Percentiles rank a stretch among this genome's conserved stretches.
Conservation (phyloP, 2,113 vertebrate species). For the Noturus placidus region DNA sequence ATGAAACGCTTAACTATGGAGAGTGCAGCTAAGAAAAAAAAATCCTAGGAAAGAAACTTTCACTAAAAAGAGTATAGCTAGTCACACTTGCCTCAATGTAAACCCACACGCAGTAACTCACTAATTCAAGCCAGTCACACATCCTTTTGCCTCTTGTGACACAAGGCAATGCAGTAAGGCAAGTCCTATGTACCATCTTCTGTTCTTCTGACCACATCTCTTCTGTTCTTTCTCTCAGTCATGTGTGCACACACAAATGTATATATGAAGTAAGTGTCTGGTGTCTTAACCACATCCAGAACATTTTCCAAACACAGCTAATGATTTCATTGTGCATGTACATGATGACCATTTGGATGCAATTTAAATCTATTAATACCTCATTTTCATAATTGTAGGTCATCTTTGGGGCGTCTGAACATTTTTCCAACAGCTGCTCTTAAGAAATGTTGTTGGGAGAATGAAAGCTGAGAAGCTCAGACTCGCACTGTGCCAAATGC, state of each 20-base stretch:
- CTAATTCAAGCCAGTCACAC: not conserved
- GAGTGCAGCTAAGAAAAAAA: not conserved
- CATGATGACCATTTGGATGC: slow-evolving; percentile 72
- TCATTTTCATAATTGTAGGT: slow-evolving; percentile 74
- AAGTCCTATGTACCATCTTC: slow-evolving; percentile 11
- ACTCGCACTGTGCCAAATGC: slow-evolving; percentile 52
- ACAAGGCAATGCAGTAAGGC: not conserved
- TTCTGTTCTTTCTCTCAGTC: not conserved
- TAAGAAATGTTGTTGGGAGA: slow-evolving; percentile 57
- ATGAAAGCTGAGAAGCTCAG: slow-evolving; percentile 62
- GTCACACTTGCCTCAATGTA: not conserved
- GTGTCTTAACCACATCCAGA: slow-evolving; percentile 69
- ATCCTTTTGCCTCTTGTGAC: not conserved
- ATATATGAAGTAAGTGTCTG: slow-evolving; percentile 52
- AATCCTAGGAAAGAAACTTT: not conserved
- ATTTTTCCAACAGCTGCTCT: slow-evolving; percentile 69
- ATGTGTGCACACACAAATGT: slow-evolving; percentile 1
- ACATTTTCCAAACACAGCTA: slow-evolving; percentile 63
- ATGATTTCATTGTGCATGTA: slow-evolving; percentile 70
- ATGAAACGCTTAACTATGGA: not conserved
- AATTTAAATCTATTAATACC: slow-evolving; percentile 77
- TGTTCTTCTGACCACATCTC: not conserved
- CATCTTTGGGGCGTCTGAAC: slow-evolving; percentile 71
- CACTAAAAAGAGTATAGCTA: too few species aligned
- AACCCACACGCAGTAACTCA: not conserved